Evolutionary conservation across 2,113 vertebrate genomes (phyloP).

Genomic region (Salminus brasiliensis): DNA sequence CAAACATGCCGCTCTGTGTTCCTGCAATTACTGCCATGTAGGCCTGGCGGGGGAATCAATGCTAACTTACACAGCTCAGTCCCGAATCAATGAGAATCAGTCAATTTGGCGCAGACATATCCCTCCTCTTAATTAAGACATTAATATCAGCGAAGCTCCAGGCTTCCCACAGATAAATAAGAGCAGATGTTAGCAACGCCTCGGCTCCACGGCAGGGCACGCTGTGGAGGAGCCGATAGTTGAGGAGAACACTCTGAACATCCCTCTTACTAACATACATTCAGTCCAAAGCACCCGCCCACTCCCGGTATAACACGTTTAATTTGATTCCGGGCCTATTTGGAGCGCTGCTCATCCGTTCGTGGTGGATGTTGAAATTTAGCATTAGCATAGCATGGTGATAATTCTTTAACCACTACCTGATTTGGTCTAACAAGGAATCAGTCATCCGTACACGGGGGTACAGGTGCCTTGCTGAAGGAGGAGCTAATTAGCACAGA

Average conservation of each 20-base stretch:
- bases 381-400: constrained; percentile 36
- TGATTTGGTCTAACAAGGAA: constrained; percentile 55
- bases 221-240: constrained; percentile 2
- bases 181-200: constrained; percentile 77
- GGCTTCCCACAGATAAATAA: constrained; percentile 86
- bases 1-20: constrained; percentile 74
- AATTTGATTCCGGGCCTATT: constrained; percentile 31
- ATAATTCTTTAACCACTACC: constrained; percentile 47
- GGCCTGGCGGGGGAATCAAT: constrained; percentile 90
- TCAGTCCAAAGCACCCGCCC: not conserved
- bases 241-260: constrained; percentile 16
- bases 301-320: not conserved
- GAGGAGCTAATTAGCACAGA: constrained; percentile 82
- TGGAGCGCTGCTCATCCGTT: not conserved
- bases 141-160: constrained; percentile 86
- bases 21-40: constrained; percentile 92
- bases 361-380: constrained; percentile 18
- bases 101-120: constrained; percentile 89
- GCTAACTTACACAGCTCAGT: constrained; percentile 87
- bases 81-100: constrained; percentile 90
- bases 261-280: constrained; percentile 13
- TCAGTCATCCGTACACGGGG: constrained; percentile 46
- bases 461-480: constrained; percentile 74
- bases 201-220: not conserved
- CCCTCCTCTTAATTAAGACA: constrained; percentile 95